Evolutionary conservation across 2,797 vertebrate species (phyloP).

Genomic region (Agapornis canus): DNA sequence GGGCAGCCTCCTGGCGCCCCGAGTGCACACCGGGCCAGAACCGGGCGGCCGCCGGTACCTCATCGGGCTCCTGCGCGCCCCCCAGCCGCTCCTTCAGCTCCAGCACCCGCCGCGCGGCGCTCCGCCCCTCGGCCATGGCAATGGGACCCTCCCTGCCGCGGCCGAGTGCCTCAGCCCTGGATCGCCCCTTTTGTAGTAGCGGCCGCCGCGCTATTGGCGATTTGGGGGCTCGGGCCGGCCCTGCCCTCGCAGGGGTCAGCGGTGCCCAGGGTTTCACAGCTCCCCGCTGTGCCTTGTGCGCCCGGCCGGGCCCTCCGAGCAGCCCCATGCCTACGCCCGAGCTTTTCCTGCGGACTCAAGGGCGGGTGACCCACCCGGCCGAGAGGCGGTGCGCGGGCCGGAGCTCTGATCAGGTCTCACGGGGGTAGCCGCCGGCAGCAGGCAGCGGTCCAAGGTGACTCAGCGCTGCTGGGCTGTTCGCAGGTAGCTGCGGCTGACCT

Average conservation of each 20-base stretch:
- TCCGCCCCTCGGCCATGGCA: constrained; percentile 71
- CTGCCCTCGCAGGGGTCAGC: rapidly evolving
- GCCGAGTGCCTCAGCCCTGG: rapidly evolving
- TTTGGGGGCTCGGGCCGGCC: neutral
- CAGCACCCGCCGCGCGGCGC: constrained; percentile 62
- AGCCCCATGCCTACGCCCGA: too few species aligned
- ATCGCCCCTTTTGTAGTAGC: neutral
- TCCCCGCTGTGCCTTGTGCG: rapidly evolving
- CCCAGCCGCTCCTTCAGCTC: constrained; percentile 77
- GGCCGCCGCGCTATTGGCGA: neutral
- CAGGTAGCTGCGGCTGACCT: rapidly evolving
- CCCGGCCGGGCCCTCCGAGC: too few species aligned
- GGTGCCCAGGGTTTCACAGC: rapidly evolving
- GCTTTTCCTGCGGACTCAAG: neutral
- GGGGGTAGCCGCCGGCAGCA: rapidly evolving
- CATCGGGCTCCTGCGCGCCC: constrained; percentile 57
- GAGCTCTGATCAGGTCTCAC: rapidly evolving
- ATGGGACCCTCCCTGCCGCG: rapidly evolving
- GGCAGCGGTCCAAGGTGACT: rapidly evolving
- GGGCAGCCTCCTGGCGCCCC: neutral
- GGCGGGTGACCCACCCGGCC: neutral
- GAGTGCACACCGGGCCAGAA: neutral
- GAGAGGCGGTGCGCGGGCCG: too few species aligned
- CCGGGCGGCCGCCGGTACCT: neutral
- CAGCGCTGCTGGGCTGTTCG: rapidly evolving